Conservation (phyloP, 2,113 vertebrate species). For the Sinocyclocheilus grahami region DNA sequence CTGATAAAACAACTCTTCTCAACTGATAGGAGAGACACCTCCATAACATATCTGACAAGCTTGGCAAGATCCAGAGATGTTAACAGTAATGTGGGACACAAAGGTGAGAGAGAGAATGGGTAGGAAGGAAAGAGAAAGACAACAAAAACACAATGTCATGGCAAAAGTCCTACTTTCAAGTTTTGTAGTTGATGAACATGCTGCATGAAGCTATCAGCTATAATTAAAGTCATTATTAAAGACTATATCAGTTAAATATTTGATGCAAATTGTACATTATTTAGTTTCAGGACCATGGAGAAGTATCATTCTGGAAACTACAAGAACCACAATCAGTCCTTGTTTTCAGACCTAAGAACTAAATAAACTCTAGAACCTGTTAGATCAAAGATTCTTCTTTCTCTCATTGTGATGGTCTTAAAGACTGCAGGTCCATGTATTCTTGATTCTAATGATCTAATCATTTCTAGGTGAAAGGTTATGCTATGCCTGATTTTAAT, state of each 20-base stretch:
- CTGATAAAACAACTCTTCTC: slow-evolving; percentile 12
- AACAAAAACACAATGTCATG: background rate
- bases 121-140: background rate
- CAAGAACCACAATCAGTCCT: background rate
- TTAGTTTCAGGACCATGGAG: background rate
- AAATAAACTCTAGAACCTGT: background rate
- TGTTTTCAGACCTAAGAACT: background rate
- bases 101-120: slow-evolving; percentile 15
- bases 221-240: background rate
- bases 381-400: background rate
- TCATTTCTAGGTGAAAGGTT: background rate
- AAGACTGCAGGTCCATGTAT: background rate
- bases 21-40: slow-evolving; percentile 31
- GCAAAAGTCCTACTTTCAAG: background rate
- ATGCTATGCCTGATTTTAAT: too few relatives aligned
- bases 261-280: background rate
- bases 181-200: background rate
- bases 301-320: background rate
- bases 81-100: background rate
- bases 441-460: background rate
- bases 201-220: background rate
- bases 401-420: background rate
- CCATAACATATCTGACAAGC: background rate
- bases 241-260: background rate
- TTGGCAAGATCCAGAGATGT: background rate